Evolutionary conservation across 2,888 invertebrate species (phyloP), one percentile per base, ranked within the genome.

Genomic region (Rhamphomyia laevipes): DNA sequence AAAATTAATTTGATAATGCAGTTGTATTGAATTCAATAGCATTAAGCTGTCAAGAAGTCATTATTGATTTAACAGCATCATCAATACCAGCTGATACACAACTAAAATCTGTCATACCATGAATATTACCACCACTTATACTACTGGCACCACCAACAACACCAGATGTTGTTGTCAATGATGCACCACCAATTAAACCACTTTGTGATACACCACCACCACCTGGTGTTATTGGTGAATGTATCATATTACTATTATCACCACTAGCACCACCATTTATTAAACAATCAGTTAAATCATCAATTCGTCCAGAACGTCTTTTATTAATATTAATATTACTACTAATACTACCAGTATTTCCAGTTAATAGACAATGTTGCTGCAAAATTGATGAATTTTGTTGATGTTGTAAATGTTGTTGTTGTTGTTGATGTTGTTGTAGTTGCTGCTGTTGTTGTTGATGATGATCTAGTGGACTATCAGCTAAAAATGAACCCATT

Each of bases 31-130:
- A 35, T 35, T 35, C 35, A 35, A 35, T 51, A 18, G 48, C 31
- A 30, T 52, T 53, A 54, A 54, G 51, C 53, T 65, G 71, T 72
- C 72, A 72, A 62, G 72, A 73, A 46, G 70, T 71, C 61, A 75
- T 68, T 56, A 76, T 76, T 51, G 76, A 75, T 55, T 74, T 72
- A 33, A 76, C 74, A 30, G 75, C 73, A 59, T 74, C 74, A 54
- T 75, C 75, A 41, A 75, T 62, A 46, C 62, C 61, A 41, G 64
- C 63, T 43, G 66, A 56, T 55, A 74, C 74, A 58, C 69, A 70
- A 51, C 64, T 66, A 48, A 68, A 69, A 55, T 68, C 70, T 30
- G 52, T 48, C 11, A 54, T 52, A 41, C 49, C 68, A 56, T 72
- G 72, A 49, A 73, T 63, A 47, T 73, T 61, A 4, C 58, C 60